Evolutionary conservation across 2,113 vertebrate genomes (phyloP).

Genomic region (Barbus barbus): DNA sequence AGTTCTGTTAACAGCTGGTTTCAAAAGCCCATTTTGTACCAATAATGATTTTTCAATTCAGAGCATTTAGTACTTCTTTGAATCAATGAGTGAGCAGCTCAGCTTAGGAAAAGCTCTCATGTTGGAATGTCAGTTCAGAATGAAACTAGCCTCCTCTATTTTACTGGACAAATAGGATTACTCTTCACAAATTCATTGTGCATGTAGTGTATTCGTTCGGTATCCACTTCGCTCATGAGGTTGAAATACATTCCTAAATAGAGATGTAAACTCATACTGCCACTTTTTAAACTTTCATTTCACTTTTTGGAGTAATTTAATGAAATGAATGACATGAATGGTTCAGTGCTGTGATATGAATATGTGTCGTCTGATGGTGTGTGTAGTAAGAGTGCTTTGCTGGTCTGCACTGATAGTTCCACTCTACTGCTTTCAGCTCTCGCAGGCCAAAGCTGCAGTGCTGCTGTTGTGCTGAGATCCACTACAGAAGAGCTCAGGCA

Average conservation of each 20-base stretch:
- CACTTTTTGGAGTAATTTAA: background rate
- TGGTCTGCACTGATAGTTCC: slow-evolving; percentile 56
- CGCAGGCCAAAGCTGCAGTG: slow-evolving; percentile 18
- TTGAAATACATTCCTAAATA: background rate
- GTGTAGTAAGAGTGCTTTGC: slow-evolving; percentile 17
- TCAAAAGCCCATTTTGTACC: background rate
- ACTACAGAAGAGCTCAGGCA: slow-evolving; percentile 9
- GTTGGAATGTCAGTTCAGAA: background rate
- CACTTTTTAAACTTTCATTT: background rate
- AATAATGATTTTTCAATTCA: background rate
- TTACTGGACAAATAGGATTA: slow-evolving; percentile 14
- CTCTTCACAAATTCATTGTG: background rate
- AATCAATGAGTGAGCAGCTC: background rate
- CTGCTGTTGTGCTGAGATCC: slow-evolving; percentile 20
- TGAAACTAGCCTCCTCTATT: background rate
- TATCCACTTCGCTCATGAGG: background rate
- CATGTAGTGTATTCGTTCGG: background rate
- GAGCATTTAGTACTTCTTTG: background rate
- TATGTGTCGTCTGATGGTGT: slow-evolving; percentile 10
- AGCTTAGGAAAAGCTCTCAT: background rate
- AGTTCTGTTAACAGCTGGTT: too few species aligned
- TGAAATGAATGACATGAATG: background rate
- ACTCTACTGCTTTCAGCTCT: slow-evolving; percentile 42
- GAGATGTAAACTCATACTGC: background rate
- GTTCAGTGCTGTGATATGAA: slow-evolving; percentile 26